Percentiles rank a stretch among this genome's conserved stretches.
These are phyloP conservation scores for Cantharis rustica DNA, from an alignment of 2,888 invertebrate species.

Conservation along the genomic window DNA sequence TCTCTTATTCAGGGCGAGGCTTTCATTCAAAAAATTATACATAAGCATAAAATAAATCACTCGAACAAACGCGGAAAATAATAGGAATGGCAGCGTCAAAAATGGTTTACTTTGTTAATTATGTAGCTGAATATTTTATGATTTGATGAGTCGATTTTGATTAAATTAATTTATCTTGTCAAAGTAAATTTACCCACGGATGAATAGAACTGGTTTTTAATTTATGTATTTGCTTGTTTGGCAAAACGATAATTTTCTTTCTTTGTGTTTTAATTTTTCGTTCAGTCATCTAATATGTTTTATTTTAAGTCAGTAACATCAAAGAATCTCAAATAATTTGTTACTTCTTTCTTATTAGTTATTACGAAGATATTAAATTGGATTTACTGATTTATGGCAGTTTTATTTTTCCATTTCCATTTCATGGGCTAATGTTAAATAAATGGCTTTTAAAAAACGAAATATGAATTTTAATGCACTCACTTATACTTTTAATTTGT, in stretches of 20 bases:
- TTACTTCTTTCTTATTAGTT: background rate
- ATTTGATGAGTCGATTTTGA: background rate
- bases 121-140: background rate
- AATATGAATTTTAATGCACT: background rate
- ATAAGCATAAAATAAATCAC: background rate
- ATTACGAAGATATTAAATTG: background rate
- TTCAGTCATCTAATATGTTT: background rate
- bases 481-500: background rate
- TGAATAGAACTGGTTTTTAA: background rate
- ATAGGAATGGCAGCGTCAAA: background rate
- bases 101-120: background rate
- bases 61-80: background rate
- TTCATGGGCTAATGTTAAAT: background rate
- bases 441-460: background rate
- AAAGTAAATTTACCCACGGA: background rate
- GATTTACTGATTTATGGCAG: background rate
- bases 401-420: background rate
- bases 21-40: background rate
- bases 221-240: background rate
- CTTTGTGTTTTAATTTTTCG: background rate
- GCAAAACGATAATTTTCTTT: background rate
- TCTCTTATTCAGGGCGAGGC: background rate
- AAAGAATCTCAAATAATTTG: background rate
- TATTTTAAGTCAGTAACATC: background rate
- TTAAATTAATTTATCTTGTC: background rate